Evolutionary conservation across 2,113 vertebrate genomes (phyloP).

Genomic region (Channa argus): DNA sequence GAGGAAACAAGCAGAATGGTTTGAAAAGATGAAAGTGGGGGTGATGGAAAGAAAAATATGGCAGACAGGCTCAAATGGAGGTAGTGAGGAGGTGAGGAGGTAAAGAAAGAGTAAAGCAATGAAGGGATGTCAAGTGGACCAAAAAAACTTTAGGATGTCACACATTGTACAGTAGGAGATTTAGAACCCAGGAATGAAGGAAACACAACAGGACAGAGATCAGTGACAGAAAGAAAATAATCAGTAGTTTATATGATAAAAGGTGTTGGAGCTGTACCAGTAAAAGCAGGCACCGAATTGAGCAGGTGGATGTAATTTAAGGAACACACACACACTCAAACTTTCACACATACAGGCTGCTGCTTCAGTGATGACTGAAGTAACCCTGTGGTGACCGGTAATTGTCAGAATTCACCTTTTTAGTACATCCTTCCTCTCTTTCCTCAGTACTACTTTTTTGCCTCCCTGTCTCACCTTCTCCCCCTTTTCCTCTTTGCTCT

Average conservation of each 20-base stretch:
- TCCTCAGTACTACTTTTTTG: not conserved
- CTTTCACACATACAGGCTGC: not conserved
- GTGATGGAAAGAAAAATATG: not conserved
- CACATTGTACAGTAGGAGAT: not conserved
- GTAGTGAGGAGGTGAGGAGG: not conserved
- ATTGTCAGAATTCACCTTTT: conserved; percentile 41
- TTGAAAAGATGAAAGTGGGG: not conserved
- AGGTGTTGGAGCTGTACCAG: conserved; percentile 37
- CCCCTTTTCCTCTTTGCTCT: conserved; percentile 9
- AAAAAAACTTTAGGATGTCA: not conserved
- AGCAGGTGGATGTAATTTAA: conserved; percentile 44
- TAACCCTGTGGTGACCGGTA: conserved; percentile 38
- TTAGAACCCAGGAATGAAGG: not conserved
- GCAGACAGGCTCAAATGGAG: not conserved
- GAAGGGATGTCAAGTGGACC: not conserved
- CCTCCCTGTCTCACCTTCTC: not conserved
- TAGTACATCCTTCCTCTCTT: conserved; percentile 15
- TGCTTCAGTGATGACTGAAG: conserved; percentile 12
- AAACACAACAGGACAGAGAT: not conserved
- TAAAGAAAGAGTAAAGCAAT: not conserved
- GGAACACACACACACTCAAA: conserved; percentile 7
- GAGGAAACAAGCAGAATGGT: not conserved
- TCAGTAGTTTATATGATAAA: conserved; percentile 43
- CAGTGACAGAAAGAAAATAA: conserved; percentile 3
- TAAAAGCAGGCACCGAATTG: conserved; percentile 39